Evolutionary conservation across 2,888 invertebrate species (phyloP).

Genomic region (Limenitis camilla): DNA sequence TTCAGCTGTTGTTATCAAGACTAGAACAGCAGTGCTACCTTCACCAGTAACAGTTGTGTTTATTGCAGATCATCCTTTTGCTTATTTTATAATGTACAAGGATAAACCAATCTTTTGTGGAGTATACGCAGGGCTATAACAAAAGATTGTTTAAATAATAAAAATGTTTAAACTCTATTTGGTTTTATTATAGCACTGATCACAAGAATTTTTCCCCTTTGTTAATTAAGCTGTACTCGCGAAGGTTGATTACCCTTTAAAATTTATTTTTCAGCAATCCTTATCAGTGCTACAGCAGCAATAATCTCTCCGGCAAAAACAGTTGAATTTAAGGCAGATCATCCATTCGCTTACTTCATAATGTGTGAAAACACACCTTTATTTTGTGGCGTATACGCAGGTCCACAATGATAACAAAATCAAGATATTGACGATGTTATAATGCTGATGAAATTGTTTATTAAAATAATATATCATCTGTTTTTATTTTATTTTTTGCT

Average conservation of each 20-base stretch:
- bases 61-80: conserved; percentile 19
- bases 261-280: not conserved
- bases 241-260: not conserved
- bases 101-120: conserved; percentile 14
- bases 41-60: conserved; percentile 5
- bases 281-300: not conserved
- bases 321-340: conserved; percentile 17
- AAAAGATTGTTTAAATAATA: too few species aligned
- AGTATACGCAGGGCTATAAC: conserved; percentile 4
- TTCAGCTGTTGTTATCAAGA: too few species aligned
- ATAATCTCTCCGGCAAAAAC: not conserved
- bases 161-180: too few species aligned
- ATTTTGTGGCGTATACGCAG: conserved; percentile 13
- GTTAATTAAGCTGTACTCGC: not conserved
- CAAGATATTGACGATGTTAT: too few species aligned
- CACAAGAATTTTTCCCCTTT: too few species aligned
- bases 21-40: not conserved
- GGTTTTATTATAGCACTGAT: too few species aligned
- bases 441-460: too few species aligned
- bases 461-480: too few species aligned
- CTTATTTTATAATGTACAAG: conserved; percentile 16
- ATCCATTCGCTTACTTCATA: conserved; percentile 16
- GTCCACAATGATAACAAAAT: not conserved
- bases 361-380: conserved; percentile 10
- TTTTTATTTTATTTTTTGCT: too few species aligned